These are phyloP conservation scores for Pelodiscus sinensis DNA, from an alignment of 2,113 vertebrate species.

Conservation along the genomic window DNA sequence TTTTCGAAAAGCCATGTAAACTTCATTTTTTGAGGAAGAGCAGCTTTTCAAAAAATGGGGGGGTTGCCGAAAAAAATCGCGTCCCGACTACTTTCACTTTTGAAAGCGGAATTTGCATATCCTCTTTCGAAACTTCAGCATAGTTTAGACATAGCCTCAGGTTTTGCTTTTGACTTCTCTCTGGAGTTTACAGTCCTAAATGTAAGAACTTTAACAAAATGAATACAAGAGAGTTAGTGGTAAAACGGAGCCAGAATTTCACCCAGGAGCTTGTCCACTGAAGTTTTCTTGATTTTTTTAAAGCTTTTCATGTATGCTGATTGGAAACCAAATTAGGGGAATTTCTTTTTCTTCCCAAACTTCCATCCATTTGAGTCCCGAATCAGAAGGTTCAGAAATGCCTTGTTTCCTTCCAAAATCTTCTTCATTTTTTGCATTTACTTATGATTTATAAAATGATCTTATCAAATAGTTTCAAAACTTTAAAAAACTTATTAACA, in stretches of 20 bases:
- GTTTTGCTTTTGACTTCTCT: background rate
- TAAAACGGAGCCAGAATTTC: background rate
- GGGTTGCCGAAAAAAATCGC: too few species aligned
- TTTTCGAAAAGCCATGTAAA: too few species aligned
- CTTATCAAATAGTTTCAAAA: background rate
- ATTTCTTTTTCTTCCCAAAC: background rate
- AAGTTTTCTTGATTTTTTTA: background rate
- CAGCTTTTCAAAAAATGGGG: too few species aligned
- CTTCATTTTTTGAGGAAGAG: too few species aligned
- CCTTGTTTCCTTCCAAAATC: background rate
- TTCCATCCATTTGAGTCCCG: background rate
- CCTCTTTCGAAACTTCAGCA: too few species aligned
- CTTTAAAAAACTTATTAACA: background rate
- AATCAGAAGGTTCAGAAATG: background rate
- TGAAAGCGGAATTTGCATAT: too few species aligned
- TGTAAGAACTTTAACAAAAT: background rate
- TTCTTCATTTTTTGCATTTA: background rate
- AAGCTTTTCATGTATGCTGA: background rate
- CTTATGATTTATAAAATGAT: background rate
- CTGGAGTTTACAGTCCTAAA: background rate
- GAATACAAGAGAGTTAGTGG: background rate
- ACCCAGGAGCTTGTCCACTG: background rate
- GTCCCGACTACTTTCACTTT: too few species aligned
- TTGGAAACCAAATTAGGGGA: background rate
- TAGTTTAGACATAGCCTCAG: fast-evolving